Conservation (phyloP, 2,113 vertebrate species). For the Clarias macrocephalus region DNA sequence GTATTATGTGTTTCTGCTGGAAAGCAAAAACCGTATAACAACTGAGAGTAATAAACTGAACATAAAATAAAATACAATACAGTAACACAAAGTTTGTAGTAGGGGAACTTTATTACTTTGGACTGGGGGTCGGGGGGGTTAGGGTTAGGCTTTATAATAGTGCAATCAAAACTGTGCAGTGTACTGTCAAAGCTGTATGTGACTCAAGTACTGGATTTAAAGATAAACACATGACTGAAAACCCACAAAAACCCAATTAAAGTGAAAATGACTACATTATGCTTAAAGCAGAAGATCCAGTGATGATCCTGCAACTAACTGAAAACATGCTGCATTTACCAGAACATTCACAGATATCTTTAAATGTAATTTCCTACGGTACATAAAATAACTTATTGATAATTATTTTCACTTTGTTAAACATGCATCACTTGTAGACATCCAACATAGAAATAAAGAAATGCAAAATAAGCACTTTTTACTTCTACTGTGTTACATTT, state of each 20-base stretch:
- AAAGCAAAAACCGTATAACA: slow-evolving; percentile 35
- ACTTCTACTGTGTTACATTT: not conserved
- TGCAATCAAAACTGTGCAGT: slow-evolving; percentile 34
- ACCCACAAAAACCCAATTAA: slow-evolving; percentile 4
- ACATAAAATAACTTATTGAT: not conserved
- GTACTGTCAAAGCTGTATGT: slow-evolving; percentile 6
- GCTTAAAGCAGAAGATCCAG: not conserved
- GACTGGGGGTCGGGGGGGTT: slow-evolving; percentile 20
- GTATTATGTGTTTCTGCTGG: slow-evolving; percentile 36
- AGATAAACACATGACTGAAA: slow-evolving; percentile 37
- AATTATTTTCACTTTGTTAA: not conserved
- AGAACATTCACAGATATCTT: slow-evolving; percentile 19
- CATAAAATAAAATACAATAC: slow-evolving; percentile 45
- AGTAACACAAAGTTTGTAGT: slow-evolving; percentile 56
- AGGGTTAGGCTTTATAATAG: slow-evolving; percentile 27
- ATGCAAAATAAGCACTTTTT: not conserved
- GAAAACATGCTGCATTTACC: not conserved
- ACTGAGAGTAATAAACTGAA: not conserved
- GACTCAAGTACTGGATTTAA: slow-evolving; percentile 54
- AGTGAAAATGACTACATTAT: not conserved
- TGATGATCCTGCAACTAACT: not conserved
- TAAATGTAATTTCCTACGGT: slow-evolving; percentile 12
- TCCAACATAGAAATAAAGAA: slow-evolving; percentile 23
- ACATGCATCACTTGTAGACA: not conserved
- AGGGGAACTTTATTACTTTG: slow-evolving; percentile 56